phyloP scores from a whole-genome alignment of 2,888 invertebrate genomes.

The Chloroclystis v-ata region DNA sequence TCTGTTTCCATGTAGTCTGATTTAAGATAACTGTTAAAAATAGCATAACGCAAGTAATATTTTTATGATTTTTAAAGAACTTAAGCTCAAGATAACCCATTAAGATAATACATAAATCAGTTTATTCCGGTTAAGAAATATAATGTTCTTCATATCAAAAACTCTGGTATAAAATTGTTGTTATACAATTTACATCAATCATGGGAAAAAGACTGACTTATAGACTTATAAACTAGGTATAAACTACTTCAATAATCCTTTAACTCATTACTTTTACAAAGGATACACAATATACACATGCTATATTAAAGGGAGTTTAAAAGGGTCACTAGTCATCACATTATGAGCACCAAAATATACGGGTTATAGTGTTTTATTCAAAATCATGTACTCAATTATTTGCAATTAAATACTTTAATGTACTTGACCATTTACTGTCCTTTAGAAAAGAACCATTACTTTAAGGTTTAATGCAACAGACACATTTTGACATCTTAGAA shows the following conservation, averaged over 20 bases:
- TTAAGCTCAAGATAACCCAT: neutral
- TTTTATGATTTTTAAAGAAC: no score
- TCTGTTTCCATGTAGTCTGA: neutral
- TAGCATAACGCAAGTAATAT: neutral
- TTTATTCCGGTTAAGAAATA: no score
- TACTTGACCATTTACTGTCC: slow-evolving; percentile 20
- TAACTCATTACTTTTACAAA: no score
- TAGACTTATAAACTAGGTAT: no score
- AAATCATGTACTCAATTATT: slow-evolving; percentile 37
- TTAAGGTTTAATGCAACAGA: no score
- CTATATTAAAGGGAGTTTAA: slow-evolving; percentile 10
- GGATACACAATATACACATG: slow-evolving; percentile 5
- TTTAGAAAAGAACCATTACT: no score
- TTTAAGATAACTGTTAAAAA: neutral
- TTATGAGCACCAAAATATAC: slow-evolving; percentile 57
- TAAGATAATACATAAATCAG: no score
- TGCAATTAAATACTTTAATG: slow-evolving; percentile 41
- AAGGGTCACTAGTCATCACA: slow-evolving; percentile 65
- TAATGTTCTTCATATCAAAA: no score
- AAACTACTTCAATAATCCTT: no score
- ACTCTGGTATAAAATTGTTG: no score
- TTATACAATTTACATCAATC: neutral
- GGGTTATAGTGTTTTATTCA: slow-evolving; percentile 34
- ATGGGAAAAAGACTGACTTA: no score
- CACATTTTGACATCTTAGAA: no score